A percentile compares a stretch with the other conserved stretches of the same genome.
phyloP scores from a whole-genome alignment of 2,113 vertebrate species.

The Halcyon malimbica region DNA sequence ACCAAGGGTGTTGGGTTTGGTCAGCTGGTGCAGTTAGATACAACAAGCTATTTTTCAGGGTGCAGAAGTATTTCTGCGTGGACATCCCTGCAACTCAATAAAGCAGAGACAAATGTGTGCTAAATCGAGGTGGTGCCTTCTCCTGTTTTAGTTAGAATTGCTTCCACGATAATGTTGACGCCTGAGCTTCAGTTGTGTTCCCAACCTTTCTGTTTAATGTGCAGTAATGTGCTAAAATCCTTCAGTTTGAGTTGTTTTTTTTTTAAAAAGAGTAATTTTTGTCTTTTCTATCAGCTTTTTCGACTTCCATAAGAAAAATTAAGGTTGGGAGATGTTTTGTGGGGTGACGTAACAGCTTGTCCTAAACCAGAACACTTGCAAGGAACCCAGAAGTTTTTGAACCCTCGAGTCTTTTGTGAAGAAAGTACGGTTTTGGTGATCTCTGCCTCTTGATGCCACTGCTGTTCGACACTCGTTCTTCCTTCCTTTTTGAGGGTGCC shows the following conservation, averaged over 20 bases:
- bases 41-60: background rate
- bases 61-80: background rate
- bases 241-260: background rate
- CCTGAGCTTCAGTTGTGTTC: background rate
- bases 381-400: background rate
- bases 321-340: background rate
- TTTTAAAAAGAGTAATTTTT: background rate
- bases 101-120: background rate
- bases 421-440: background rate
- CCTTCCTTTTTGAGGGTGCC: background rate
- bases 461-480: background rate
- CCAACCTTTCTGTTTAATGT: background rate
- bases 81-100: background rate
- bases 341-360: background rate
- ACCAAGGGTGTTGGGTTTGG: background rate
- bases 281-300: background rate
- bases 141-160: background rate
- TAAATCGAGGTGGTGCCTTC: background rate
- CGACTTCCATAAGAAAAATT: background rate
- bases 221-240: background rate
- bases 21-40: background rate
- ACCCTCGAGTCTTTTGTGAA: background rate
- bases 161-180: background rate
- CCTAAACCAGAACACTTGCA: background rate
- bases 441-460: background rate